A percentile compares a stretch with the other conserved stretches of the same genome.
Evolutionary conservation across 2,888 invertebrate genomes (phyloP).

Genomic region (Salticus scenicus): DNA sequence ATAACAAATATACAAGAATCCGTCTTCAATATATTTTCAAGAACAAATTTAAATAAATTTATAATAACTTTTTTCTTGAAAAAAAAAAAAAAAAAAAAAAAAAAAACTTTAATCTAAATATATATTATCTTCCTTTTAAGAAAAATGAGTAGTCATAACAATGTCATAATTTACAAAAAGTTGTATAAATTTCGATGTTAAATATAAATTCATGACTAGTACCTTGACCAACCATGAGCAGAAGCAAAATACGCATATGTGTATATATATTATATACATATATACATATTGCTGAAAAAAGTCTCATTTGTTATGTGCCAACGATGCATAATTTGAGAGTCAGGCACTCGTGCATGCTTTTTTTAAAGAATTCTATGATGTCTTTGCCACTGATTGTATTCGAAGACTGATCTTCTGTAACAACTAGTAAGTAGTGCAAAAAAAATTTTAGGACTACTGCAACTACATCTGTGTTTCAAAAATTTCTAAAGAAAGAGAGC

Average conservation of each 20-base stretch:
- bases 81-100: too few species aligned
- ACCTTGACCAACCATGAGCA: constrained; percentile 27
- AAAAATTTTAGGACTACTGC: constrained; percentile 14
- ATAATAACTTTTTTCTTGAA: too few species aligned
- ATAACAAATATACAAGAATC: too few species aligned
- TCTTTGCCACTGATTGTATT: constrained; percentile 59
- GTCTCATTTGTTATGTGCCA: constrained; percentile 54
- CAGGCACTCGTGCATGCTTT: constrained; percentile 66
- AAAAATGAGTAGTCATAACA: too few species aligned
- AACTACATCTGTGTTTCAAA: neutral
- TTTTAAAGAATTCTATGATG: constrained; percentile 60
- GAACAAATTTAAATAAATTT: too few species aligned
- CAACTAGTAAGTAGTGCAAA: constrained; percentile 57
- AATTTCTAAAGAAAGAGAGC: constrained; percentile 3
- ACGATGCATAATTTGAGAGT: constrained; percentile 37
- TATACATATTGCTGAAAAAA: constrained; percentile 38
- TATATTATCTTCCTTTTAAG: too few species aligned
- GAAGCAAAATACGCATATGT: constrained; percentile 22
- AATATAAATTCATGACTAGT: neutral
- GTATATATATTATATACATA: constrained; percentile 19
- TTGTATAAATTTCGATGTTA: too few species aligned
- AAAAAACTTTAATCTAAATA: too few species aligned
- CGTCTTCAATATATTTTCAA: too few species aligned
- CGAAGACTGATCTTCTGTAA: constrained; percentile 60
- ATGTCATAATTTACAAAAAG: too few species aligned